These are phyloP conservation scores for Tetranychus truncatus DNA, from an alignment of 2,888 invertebrate genomes.

Conservation along the genomic window DNA sequence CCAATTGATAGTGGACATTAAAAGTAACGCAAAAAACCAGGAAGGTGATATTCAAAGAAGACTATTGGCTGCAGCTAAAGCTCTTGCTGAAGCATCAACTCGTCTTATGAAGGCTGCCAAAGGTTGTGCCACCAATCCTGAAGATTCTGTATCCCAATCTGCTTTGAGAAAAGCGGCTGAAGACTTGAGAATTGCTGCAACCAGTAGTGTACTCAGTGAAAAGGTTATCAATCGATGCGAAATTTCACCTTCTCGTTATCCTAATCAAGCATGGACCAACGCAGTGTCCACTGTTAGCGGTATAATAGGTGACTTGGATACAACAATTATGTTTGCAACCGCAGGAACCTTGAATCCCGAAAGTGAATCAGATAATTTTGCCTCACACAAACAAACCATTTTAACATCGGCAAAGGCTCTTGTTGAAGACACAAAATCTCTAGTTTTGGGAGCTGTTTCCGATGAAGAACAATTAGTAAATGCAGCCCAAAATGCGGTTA, in stretches of 20 bases:
- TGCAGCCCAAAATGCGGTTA: conserved; percentile 90
- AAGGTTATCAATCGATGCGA: conserved; percentile 49
- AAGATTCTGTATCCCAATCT: conserved; percentile 64
- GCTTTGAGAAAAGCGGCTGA: conserved; percentile 73
- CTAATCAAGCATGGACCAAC: conserved; percentile 73
- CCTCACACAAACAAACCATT: conserved; percentile 79
- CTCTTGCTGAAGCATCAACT: conserved; percentile 82
- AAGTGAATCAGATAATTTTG: conserved; percentile 70
- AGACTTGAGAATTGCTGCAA: conserved; percentile 69
- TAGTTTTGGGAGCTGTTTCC: conserved; percentile 87
- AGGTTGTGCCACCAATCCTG: conserved; percentile 65
- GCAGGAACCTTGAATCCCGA: conserved; percentile 91
- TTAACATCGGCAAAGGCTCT: conserved; percentile 92
- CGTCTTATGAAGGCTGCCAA: conserved; percentile 90
- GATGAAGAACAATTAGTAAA: conserved; percentile 88
- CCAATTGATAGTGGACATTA: conserved; percentile 77
- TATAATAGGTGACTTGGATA: conserved; percentile 88
- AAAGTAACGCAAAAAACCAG: conserved; percentile 74
- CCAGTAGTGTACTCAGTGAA: conserved; percentile 55
- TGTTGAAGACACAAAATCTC: conserved; percentile 94
- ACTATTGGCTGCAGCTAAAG: conserved; percentile 79
- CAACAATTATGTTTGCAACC: conserved; percentile 97
- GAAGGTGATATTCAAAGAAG: conserved; percentile 62
- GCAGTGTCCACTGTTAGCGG: conserved; percentile 94
- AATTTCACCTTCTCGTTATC: conserved; percentile 57